These are phyloP conservation scores for Latrodectus geometricus DNA, from an alignment of 1,140 invertebrate genomes.

Conservation along the genomic window DNA sequence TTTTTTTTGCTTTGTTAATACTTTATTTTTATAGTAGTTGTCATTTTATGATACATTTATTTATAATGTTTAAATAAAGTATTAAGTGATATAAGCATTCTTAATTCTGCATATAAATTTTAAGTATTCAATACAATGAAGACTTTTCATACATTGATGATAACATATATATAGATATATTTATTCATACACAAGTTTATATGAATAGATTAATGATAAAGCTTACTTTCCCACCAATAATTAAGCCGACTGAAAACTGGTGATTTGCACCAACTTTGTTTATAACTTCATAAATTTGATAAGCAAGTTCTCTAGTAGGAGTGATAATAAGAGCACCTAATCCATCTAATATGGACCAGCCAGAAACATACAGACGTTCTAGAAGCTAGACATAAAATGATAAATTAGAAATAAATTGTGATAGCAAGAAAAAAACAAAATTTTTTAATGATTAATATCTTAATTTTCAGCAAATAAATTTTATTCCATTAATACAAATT, in stretches of 20 bases:
- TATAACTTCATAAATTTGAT: constrained; percentile 96
- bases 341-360: constrained; percentile 91
- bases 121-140: too few species aligned
- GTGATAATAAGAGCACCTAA: constrained; percentile 95
- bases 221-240: constrained; percentile 83
- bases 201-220: background rate
- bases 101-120: too few species aligned
- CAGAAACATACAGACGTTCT: constrained; percentile 81
- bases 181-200: background rate
- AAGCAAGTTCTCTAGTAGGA: constrained; percentile 95
- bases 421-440: too few species aligned
- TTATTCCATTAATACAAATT: background rate
- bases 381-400: constrained; percentile 72
- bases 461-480: background rate
- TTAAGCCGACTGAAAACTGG: constrained; percentile 93
- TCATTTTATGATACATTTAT: too few species aligned
- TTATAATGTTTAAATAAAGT: too few species aligned
- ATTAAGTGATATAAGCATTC: too few species aligned
- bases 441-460: background rate
- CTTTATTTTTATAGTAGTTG: too few species aligned
- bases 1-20: too few species aligned
- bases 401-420: background rate
- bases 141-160: background rate
- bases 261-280: constrained; percentile 89
- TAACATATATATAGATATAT: background rate